These are phyloP conservation scores for Notarius lentiginosus DNA, from an alignment of 2,113 vertebrate species.

Conservation along the genomic window DNA sequence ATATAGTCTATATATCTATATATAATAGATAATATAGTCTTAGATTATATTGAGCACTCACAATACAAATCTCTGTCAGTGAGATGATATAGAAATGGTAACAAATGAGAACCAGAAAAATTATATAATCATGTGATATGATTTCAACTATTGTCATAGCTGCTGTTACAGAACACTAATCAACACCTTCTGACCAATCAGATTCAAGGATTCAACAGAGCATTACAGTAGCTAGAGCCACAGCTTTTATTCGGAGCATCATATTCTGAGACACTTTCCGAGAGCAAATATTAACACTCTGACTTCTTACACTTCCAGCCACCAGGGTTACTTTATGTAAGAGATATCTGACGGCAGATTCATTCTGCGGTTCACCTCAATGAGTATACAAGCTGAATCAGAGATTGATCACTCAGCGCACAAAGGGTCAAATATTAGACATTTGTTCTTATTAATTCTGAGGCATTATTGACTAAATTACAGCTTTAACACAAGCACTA, in stretches of 20 bases:
- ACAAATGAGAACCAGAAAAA: neutral
- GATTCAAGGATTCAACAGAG: neutral
- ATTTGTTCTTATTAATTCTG: conserved; percentile 60
- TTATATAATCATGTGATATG: neutral
- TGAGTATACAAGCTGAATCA: neutral
- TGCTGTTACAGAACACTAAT: neutral
- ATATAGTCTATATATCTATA: no score
- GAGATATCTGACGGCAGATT: neutral
- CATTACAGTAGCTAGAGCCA: neutral
- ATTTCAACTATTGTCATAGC: neutral
- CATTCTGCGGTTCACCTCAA: neutral
- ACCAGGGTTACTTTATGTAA: neutral
- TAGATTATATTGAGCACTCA: neutral
- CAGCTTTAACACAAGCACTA: conserved; percentile 49
- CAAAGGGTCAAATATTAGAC: conserved; percentile 50
- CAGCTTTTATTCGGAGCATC: neutral
- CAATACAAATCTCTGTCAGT: neutral
- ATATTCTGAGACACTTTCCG: neutral
- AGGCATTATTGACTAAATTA: conserved; percentile 61
- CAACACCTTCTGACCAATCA: neutral
- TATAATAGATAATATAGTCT: no score
- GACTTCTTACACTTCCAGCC: neutral
- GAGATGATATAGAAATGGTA: neutral
- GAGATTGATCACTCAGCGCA: conserved; percentile 38
- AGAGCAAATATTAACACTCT: neutral